Base-by-base conservation (phyloP, 1,140 invertebrate genomes). In the Drosophila subpulchrella region DNA sequence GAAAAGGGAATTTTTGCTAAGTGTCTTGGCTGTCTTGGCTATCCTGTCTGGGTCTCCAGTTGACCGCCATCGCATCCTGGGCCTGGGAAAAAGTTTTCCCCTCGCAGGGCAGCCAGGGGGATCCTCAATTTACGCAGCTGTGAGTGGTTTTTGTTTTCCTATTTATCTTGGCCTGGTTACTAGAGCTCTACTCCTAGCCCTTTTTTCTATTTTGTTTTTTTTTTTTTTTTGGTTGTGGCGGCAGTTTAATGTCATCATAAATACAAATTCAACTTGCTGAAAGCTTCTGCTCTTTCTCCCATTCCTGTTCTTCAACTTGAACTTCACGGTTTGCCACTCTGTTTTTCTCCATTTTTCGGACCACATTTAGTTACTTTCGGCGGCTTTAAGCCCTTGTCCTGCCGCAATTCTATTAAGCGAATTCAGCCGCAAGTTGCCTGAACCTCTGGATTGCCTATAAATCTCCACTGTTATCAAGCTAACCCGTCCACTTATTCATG, bases 241-340 rank as follows among this genome's bases (percentile, higher is more conserved):
- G 84, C 76, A 63, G 83, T 88, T 89, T 88, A 84, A 77, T 88
- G 84, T 83, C 84, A 67, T 88, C 76, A 89, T 89, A 89, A 88
- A 88, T 89, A 84, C 84, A 89, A 88, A 89, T 88, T 89, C 76
- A 75, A 70, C 62, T 63, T 58, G 46, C 72, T 65, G 78, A 86
- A 76, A 76, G 84, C 62, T 58, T 85, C 75, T 70, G 50, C 44
- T 66, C 60, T 20, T 27, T 41, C 39, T 44, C 10, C 13, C 27
- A 57, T 48, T 55, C 8, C 36, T 58, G 66, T 41, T 44, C 50
- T 63, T 81, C 67, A 61, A 75, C 81, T 84, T 84, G 77, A 84
- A 85, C 81, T 84, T 85, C 81, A 68, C 75, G 36, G 36, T 11
- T 56, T 34, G 63, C 27, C n/a, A 30, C 32, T 48, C 42, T 15